Evolutionary conservation across 2,888 invertebrate species (phyloP).

Genomic region (Choristoneura rosaceana): DNA sequence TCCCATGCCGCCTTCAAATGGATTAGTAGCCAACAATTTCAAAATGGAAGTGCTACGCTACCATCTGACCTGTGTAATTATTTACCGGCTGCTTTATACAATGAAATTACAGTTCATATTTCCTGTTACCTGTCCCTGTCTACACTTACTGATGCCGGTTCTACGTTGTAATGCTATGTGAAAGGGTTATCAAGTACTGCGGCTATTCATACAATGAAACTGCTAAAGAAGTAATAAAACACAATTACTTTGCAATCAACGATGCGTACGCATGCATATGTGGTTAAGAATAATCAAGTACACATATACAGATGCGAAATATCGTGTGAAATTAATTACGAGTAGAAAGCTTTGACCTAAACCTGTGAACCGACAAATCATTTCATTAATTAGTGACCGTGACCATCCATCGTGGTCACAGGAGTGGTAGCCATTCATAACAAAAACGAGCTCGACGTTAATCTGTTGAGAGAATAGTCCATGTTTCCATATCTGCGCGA

Average conservation of each 20-base stretch:
- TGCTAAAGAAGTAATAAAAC: conserved; percentile 45
- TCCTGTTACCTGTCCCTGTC: conserved; percentile 57
- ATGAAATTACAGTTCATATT: conserved; percentile 66
- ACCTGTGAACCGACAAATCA: conserved; percentile 68
- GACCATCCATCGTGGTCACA: conserved; percentile 53
- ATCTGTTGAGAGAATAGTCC: conserved; percentile 41
- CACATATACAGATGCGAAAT: background rate
- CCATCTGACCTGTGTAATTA: conserved; percentile 60
- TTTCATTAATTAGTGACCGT: conserved; percentile 65
- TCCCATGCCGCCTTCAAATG: conserved; percentile 57
- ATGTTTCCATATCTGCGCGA: background rate
- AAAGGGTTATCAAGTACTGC: conserved; percentile 43
- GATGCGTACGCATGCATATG: conserved; percentile 27
- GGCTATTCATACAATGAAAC: conserved; percentile 46
- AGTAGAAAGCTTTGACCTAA: conserved; percentile 64
- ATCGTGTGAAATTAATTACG: conserved; percentile 45
- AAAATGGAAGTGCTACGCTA: conserved; percentile 45
- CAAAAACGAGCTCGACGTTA: conserved; percentile 42
- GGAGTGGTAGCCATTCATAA: conserved; percentile 40
- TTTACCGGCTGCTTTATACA: conserved; percentile 57
- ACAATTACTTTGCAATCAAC: conserved; percentile 33
- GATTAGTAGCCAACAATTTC: conserved; percentile 54
- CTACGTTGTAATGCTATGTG: conserved; percentile 44
- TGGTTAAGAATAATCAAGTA: background rate
- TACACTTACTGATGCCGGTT: conserved; percentile 40